Base-by-base conservation (phyloP, 1,140 invertebrate genomes). In the Sminthurides bifidus region DNA sequence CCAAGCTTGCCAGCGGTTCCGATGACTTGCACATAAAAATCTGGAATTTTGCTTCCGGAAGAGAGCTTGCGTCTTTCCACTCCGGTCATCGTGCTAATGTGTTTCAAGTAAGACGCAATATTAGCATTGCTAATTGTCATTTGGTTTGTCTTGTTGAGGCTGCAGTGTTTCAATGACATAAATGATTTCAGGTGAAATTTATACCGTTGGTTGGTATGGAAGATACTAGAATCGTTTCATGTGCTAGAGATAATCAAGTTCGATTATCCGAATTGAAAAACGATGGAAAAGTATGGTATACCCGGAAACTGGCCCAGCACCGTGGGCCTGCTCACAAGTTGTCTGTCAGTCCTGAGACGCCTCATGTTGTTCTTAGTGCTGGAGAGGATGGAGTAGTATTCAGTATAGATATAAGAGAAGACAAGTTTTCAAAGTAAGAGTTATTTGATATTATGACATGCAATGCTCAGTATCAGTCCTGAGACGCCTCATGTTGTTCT, bases 191-290 rank as follows among this genome's bases (percentile, higher is more conserved):
- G 79, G 76, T 76, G 1, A 83, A 82, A 67, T 84, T 83, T 73
- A 71, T 85, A 60, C 80, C 80, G 19, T 71, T 76, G 21, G 71
- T 76, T 67, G 80, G 81, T 5, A 15, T 53, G 37, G 46, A n/a
- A n/a, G 87, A 92, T 72, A 73, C 81, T 52, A 84, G 87, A 66
- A 83, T 96, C 31, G 84, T 89, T 1, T 87, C 88, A 29, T 6
- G 84, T 72, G 85, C 86, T 17, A 76, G 87, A 43, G 92, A 97
- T 75, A 91, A 91, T 23, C 85, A 91, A 71, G 84, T 95, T 46
- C 66, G 79, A 40, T 62, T 81, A 49, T 77, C 74, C 14, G 73
- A 78, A 52, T 71, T 79, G 1, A 75, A 75, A 3, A 60, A 70
- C 1, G 72, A 73, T 37, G 78, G 76, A n/a, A 72, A 70, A 23